Evolutionary conservation across 2,888 invertebrate genomes (phyloP), one percentile per base, ranked within the genome.

Genomic region (Leptinotarsa haldemani): DNA sequence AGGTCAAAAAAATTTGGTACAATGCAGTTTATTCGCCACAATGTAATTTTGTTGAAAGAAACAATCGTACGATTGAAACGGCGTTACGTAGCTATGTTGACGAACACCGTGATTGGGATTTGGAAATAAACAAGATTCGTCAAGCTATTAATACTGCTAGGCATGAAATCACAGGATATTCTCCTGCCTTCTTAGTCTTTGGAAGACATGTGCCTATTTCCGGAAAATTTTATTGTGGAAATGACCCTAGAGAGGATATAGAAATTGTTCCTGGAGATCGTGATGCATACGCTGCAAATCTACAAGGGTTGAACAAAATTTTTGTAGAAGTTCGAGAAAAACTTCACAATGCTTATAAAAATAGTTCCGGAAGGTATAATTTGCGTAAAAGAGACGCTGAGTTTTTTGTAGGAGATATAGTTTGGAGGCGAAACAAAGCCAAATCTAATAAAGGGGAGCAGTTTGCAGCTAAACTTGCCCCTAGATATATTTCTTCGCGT

Each of bases 1-100:
- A 30, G 40, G 40, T 63, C 18, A 12, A 20, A 18, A 63, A 63
- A 63, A 63, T 63, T 63, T 63, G 63, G 30, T 63, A 63, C 12
- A 16, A 63, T 30, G 63, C 30, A 30, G 30, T 63, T 3, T 63
- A 63, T 40, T 63, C 63, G 7, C 30, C 63, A 22, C 63, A 18
- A 18, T 53, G 53, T 53, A 20, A 53, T 18, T 53, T 53, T 20
- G 53, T 53, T n/a, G 52, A n/a, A 4, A 52, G 52, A 52, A 52
- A 52, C 16, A n/a, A 52, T 52, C 52, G 52, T 52, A 52, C 18
- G n/a, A 52, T 52, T 52, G 52, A 30, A 30, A 30, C 30, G 7
- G 30, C 30, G 7, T 7, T 30, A 30, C 30, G 30, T 30, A 30
- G 30, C 30, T 30, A 30, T 30, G 30, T 30, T 30, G 30, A 30